Base-by-base conservation (phyloP, 1,140 invertebrate genomes). In the Mercenaria mercenaria region DNA sequence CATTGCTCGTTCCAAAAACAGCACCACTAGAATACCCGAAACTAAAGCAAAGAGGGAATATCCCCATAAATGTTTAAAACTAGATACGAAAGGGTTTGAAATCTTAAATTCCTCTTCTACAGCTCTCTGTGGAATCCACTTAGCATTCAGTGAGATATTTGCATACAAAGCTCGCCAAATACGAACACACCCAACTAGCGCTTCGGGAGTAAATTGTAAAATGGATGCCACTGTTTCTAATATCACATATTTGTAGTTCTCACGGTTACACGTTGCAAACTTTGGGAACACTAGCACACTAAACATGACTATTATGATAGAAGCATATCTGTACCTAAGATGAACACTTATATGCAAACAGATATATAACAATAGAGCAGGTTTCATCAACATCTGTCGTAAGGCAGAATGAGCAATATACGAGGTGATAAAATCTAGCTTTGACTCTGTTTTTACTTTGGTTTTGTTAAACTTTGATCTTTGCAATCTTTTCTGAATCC, bases 351-450 rank as follows among this genome's bases (percentile, higher is more conserved):
- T 92, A 69, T 95, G 93, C 15, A 95, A 64, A 34, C 93, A 23
- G 34, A 95, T 91, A 77, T 91, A 95, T 11, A 93, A 18, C 37
- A 95, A 82, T 11, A 95, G 77, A 6, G 94, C 67, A 1, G 94
- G 94, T 88, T 95, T 95, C 94, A 95, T 94, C 23, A 95, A 91
- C 94, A 95, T 94, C 83, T 94, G 93, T 39, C 94, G 59, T 47
- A 95, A 67, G 0, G 94, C 94, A 8, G 94, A 94, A 90, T 94
- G 94, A 18, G 92, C 93, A 20, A 95, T 91, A 82, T 94, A 94
- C 15, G 94, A 92, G 20, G 92, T 93, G 1, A 95, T 91, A 79
- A 94, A 93, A 90, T 95, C 94, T 26, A 94, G 88, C 23, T 94
- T 92, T 15, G 93, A 93, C 52, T 91, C 90, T 0, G 93, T 95